phyloP scores from a whole-genome alignment of 2,113 vertebrate genomes.

The Hypocryptadius cinnamomeus region DNA sequence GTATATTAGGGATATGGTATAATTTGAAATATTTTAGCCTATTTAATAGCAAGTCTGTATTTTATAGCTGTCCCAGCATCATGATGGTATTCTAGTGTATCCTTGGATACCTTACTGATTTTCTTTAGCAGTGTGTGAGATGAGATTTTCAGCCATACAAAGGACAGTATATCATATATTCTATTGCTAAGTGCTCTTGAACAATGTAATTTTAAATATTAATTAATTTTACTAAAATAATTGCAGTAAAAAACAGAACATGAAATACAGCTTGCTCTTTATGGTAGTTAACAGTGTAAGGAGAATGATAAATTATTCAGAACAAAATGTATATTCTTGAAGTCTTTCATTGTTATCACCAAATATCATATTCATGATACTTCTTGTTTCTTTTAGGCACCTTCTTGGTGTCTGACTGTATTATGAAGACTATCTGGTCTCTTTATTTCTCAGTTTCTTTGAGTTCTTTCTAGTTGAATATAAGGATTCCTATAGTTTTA shows the following conservation, averaged over 20 bases:
- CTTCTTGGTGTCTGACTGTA: neutral
- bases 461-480: neutral
- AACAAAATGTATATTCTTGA: neutral
- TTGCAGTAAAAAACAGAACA: neutral
- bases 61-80: neutral
- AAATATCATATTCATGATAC: neutral
- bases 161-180: neutral
- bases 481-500: neutral
- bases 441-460: neutral
- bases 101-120: neutral
- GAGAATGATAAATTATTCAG: neutral
- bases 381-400: neutral
- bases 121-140: neutral
- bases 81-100: neutral
- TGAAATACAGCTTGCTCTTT: constrained; percentile 12
- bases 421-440: neutral
- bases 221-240: constrained; percentile 25
- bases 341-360: neutral
- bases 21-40: neutral
- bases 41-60: neutral
- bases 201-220: neutral
- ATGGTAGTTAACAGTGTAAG: neutral
- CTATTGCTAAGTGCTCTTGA: neutral
- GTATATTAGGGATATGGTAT: neutral
- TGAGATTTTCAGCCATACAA: neutral